phyloP scores from a whole-genome alignment of 2,113 vertebrate genomes.

The Lipophrys pholis region DNA sequence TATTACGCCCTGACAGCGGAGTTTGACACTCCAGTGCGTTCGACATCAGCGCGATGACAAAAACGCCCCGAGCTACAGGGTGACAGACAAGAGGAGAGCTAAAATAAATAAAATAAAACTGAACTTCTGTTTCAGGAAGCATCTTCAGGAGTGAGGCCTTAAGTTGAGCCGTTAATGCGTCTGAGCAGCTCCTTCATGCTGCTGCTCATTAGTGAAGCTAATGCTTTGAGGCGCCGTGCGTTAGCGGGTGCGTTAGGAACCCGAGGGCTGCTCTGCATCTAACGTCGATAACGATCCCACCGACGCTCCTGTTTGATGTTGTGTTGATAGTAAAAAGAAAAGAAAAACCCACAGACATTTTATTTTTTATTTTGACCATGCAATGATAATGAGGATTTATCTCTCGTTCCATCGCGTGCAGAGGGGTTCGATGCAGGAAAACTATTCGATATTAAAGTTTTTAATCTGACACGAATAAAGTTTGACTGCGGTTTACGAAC shows the following conservation, averaged over 20 bases:
- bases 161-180: neutral
- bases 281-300: neutral
- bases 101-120: conserved; percentile 38
- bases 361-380: neutral
- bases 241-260: neutral
- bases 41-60: conserved; percentile 7
- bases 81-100: conserved; percentile 11
- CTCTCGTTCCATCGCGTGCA: too few relatives aligned
- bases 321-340: neutral
- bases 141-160: neutral
- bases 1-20: neutral
- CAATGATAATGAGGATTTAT: neutral
- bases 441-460: too few relatives aligned
- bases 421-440: too few relatives aligned
- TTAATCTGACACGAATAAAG: too few relatives aligned
- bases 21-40: conserved; percentile 18
- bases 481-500: too few relatives aligned
- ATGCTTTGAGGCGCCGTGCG: neutral
- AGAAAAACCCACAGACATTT: neutral
- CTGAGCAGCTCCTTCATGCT: neutral
- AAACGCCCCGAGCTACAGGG: neutral
- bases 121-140: neutral
- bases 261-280: neutral
- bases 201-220: neutral
- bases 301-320: neutral